These are phyloP conservation scores for Gryon sp. DNA, from an alignment of 1,140 invertebrate species.

Conservation along the genomic window DNA sequence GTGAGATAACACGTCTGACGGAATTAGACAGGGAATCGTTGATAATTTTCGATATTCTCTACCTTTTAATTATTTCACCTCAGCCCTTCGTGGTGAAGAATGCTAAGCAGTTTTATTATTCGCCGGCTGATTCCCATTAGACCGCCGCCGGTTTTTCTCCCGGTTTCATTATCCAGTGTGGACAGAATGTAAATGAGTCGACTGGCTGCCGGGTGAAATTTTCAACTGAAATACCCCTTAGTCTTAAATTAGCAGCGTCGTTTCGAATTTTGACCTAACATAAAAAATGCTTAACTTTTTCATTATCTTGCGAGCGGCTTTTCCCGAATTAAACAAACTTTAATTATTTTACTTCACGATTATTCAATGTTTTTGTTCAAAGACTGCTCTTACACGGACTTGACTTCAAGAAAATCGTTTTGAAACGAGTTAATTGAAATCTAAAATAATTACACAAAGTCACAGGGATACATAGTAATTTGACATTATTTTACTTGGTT, in stretches of 20 bases:
- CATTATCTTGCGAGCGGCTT: conserved; percentile 37
- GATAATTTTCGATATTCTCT: conserved; percentile 72
- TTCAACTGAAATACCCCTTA: conserved; percentile 64
- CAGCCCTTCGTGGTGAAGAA: conserved; percentile 70
- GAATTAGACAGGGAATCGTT: conserved; percentile 61
- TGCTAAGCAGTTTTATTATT: conserved; percentile 79
- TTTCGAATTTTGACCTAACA: conserved; percentile 61
- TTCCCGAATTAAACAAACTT: conserved; percentile 50
- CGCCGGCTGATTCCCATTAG: conserved; percentile 77
- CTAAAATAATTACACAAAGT: conserved; percentile 33
- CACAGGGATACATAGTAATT: no score
- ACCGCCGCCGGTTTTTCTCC: conserved; percentile 76
- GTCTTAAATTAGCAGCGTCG: conserved; percentile 64
- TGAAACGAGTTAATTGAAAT: conserved; percentile 27
- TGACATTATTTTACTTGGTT: conserved; percentile 12
- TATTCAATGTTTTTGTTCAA: conserved; percentile 23
- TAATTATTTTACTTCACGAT: conserved; percentile 31
- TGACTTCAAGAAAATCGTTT: conserved; percentile 1
- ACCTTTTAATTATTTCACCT: conserved; percentile 74
- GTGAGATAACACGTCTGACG: conserved; percentile 46
- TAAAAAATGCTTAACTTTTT: conserved; percentile 62
- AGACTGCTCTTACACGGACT: not conserved
- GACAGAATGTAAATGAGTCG: conserved; percentile 77
- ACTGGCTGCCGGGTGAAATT: conserved; percentile 63
- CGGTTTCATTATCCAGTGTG: conserved; percentile 76